These are phyloP conservation scores for Seriola quinqueradiata DNA, from an alignment of 2,113 vertebrate genomes.

Conservation along the genomic window DNA sequence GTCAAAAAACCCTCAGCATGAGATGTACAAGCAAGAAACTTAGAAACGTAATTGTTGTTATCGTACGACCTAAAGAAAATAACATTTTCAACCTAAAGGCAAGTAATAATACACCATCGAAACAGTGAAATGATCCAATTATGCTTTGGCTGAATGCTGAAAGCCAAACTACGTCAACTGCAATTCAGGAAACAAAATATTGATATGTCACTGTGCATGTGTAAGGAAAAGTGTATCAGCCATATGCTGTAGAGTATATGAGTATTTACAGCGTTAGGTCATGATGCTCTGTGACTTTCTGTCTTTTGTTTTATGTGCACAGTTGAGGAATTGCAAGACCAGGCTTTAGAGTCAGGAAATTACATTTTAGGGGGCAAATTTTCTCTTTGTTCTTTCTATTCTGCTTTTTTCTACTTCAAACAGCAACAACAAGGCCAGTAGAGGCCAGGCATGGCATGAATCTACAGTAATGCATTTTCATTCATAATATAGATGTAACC, in stretches of 20 bases:
- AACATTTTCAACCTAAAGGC: neutral
- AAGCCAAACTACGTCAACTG: neutral
- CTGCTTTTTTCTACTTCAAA: neutral
- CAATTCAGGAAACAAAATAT: constrained; percentile 5
- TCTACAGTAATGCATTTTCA: neutral
- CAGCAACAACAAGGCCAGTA: neutral
- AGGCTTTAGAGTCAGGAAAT: constrained; percentile 46
- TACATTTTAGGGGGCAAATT: neutral
- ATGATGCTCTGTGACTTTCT: constrained; percentile 27
- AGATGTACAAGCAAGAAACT: too few species aligned
- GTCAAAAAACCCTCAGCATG: too few species aligned
- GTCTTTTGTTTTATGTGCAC: constrained; percentile 17
- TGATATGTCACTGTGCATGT: constrained; percentile 13
- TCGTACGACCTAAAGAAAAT: neutral
- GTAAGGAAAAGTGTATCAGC: neutral
- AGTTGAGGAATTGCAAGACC: constrained; percentile 19
- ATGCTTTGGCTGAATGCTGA: neutral
- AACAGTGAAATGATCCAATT: neutral
- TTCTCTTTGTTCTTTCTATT: constrained; percentile 1
- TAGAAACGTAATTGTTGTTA: too few species aligned
- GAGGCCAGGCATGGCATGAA: neutral
- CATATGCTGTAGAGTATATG: neutral
- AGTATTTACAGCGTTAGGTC: neutral
- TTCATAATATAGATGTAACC: neutral
- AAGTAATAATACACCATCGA: neutral